Conservation (phyloP, 2,113 vertebrate genomes). For the Rana temporaria region DNA sequence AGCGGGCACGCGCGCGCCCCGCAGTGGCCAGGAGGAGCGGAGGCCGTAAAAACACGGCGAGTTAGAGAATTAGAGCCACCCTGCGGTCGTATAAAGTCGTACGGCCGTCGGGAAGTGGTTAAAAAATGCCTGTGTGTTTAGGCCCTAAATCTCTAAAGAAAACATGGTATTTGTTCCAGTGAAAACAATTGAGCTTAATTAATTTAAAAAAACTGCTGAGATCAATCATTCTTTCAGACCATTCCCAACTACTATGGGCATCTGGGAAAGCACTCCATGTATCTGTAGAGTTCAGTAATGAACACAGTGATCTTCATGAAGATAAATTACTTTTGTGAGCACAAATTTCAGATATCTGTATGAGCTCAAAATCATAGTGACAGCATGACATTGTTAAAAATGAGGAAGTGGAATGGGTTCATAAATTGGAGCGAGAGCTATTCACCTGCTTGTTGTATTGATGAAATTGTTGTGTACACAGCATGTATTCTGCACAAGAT, state of each 20-base stretch:
- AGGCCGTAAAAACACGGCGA: too few relatives aligned
- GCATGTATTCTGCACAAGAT: not conserved
- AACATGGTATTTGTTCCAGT: too few relatives aligned
- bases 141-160: too few relatives aligned
- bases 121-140: too few relatives aligned
- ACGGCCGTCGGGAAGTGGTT: too few relatives aligned
- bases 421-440: conserved; percentile 1
- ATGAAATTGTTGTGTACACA: not conserved
- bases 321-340: not conserved
- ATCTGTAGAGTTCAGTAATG: not conserved
- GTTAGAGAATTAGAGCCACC: too few relatives aligned
- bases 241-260: not conserved
- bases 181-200: not conserved
- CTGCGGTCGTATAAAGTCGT: too few relatives aligned
- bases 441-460: not conserved
- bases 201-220: not conserved
- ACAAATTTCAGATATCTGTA: not conserved
- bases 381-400: not conserved
- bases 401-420: not conserved
- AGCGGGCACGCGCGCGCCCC: too few relatives aligned
- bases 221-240: not conserved
- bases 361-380: not conserved
- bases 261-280: not conserved
- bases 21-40: too few relatives aligned
- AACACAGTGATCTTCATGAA: not conserved